A percentile compares a stretch with the other conserved stretches of the same genome.
Conservation (phyloP, 2,113 vertebrate genomes). For the Ciconia stormi region DNA sequence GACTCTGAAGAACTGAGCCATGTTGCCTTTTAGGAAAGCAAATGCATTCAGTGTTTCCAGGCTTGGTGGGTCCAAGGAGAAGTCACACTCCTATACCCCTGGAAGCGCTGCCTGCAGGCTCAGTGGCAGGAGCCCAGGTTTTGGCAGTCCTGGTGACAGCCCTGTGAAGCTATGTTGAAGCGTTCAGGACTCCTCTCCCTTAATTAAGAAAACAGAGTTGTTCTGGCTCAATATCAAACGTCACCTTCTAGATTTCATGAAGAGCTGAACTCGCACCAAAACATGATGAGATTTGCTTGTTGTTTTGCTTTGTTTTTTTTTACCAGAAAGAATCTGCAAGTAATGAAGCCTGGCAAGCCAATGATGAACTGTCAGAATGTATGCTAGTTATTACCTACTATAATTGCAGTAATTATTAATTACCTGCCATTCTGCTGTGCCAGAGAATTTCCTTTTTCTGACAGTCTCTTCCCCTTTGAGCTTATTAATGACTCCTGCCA, state of each 20-base stretch:
- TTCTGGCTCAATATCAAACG: background rate
- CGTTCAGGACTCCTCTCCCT: background rate
- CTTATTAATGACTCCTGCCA: slow-evolving; percentile 17
- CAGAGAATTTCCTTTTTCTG: slow-evolving; percentile 55
- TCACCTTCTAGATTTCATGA: background rate
- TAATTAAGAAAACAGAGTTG: background rate
- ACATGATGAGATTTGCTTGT: background rate
- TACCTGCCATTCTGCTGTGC: background rate
- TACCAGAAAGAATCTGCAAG: background rate
- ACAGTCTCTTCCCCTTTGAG: slow-evolving; percentile 15
- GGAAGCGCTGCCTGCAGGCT: background rate
- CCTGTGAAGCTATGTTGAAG: background rate
- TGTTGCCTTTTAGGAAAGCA: background rate
- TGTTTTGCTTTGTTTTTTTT: background rate
- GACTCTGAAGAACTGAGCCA: background rate
- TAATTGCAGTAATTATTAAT: slow-evolving; percentile 51
- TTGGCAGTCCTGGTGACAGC: background rate
- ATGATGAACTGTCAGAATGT: background rate
- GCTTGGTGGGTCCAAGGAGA: background rate
- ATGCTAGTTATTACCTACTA: background rate
- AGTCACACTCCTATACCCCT: background rate
- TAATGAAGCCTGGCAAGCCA: background rate
- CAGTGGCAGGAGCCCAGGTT: background rate
- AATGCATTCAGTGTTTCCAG: background rate
- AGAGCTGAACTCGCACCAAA: background rate